phyloP scores from a whole-genome alignment of 2,888 invertebrate genomes.

The Philereme transversata region DNA sequence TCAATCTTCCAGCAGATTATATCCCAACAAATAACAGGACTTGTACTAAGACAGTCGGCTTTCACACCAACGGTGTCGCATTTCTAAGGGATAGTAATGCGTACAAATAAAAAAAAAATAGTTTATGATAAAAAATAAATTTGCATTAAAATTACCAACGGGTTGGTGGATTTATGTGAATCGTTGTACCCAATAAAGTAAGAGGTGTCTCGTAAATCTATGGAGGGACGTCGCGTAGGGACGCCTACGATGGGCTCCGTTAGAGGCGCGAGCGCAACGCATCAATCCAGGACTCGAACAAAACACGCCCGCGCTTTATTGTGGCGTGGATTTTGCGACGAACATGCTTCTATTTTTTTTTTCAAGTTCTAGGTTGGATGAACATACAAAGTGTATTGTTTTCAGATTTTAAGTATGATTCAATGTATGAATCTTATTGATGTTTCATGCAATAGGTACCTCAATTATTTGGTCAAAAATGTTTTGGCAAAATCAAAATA shows the following conservation, averaged over 20 bases:
- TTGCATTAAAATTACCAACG: conserved; percentile 60
- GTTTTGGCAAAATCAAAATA: no score
- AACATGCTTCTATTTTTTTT: not conserved
- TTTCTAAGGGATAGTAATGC: conserved; percentile 18
- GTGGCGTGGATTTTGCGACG: not conserved
- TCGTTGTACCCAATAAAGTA: conserved; percentile 78
- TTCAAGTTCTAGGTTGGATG: not conserved
- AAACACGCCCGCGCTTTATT: conserved; percentile 17
- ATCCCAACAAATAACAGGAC: conserved; percentile 64
- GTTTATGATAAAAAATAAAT: conserved; percentile 46
- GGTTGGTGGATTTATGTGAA: conserved; percentile 74
- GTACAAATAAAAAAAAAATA: conserved; percentile 14
- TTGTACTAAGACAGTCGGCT: conserved; percentile 55
- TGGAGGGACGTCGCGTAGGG: conserved; percentile 65
- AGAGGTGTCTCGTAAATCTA: conserved; percentile 77
- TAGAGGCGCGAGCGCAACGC: conserved; percentile 44
- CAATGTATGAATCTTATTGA: no score
- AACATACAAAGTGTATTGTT: no score
- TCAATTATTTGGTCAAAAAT: no score
- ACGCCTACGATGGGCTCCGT: conserved; percentile 79
- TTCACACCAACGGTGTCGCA: conserved; percentile 28
- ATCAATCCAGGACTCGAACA: conserved; percentile 23
- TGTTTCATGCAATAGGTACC: no score
- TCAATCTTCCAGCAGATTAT: conserved; percentile 67
- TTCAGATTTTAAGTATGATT: no score